These are phyloP conservation scores for Alosa alosa DNA, from an alignment of 2,113 vertebrate species.

Conservation along the genomic window DNA sequence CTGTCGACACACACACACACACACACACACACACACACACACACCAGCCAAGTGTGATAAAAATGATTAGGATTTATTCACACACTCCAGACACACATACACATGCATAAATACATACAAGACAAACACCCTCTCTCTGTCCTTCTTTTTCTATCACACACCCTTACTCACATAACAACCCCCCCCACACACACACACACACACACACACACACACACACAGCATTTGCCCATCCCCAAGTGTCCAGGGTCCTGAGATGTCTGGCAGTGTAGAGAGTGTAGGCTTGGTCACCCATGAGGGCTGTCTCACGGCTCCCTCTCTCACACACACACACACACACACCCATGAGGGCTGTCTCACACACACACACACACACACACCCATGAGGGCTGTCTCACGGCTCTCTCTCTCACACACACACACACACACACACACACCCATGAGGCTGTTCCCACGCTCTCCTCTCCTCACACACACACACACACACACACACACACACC, in stretches of 20 bases:
- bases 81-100: background rate
- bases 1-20: too few relatives aligned
- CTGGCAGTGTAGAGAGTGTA: background rate
- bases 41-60: background rate
- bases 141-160: background rate
- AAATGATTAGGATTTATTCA: background rate
- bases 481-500: too few relatives aligned
- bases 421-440: background rate
- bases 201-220: too few relatives aligned
- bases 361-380: too few relatives aligned
- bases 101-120: background rate
- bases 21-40: background rate
- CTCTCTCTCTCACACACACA: too few relatives aligned
- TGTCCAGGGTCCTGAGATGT: background rate
- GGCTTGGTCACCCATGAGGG: constrained; percentile 41
- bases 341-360: background rate
- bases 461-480: too few relatives aligned
- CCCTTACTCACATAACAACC: background rate
- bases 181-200: background rate
- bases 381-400: too few relatives aligned
- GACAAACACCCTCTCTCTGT: too few relatives aligned
- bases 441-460: too few relatives aligned
- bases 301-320: constrained; percentile 26
- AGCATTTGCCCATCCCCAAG: background rate
- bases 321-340: background rate